Base-by-base conservation (phyloP, 2,888 invertebrate species). In the Dione juno region DNA sequence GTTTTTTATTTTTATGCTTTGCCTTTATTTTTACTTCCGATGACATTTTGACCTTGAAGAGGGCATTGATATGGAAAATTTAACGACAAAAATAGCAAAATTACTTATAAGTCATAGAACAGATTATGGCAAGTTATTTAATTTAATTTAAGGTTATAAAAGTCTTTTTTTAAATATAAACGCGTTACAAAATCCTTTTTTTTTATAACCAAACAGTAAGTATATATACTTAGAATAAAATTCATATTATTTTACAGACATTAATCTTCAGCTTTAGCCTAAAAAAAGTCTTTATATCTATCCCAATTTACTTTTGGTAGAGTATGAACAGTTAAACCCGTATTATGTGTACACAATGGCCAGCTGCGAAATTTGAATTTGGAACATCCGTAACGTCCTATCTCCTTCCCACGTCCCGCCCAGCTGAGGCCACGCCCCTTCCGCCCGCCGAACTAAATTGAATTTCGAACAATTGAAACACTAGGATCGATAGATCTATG, bases 341-440 rank as follows among this genome's bases (percentile, higher is more conserved):
- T 61, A 73, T 74, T 76, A 70, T 77, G 75, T 73, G 74, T 74
- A 76, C 70, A 66, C 74, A 57, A 72, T 57, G 63, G 74, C 73
- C 80, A 80, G 80, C 79, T 80, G 80, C 79, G 76, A 78, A 81
- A 77, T 81, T 81, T 74, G 77, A 79, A 80, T 80, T 78, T 78
- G 75, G 80, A 80, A 80, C 81, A 81, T 79, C 78, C 79, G 79
- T 77, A 77, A 79, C 81, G 82, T 85, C 85, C 85, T 87, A 88
- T 92, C 91, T 91, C 88, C 87, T 86, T 89, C 86, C 84, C 85
- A 83, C 83, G 88, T 82, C 81, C 88, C 90, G 90, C 90, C 91
- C 84, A 86, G 82, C 79, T 77, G 76, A 71, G 67, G 78, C 82
- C 90, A 90, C 92, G 92, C 92, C 92, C 82, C 86, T 87, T 88